Evolutionary conservation across 2,797 vertebrate genomes (phyloP).

Genomic region (Macropodus opercularis): DNA sequence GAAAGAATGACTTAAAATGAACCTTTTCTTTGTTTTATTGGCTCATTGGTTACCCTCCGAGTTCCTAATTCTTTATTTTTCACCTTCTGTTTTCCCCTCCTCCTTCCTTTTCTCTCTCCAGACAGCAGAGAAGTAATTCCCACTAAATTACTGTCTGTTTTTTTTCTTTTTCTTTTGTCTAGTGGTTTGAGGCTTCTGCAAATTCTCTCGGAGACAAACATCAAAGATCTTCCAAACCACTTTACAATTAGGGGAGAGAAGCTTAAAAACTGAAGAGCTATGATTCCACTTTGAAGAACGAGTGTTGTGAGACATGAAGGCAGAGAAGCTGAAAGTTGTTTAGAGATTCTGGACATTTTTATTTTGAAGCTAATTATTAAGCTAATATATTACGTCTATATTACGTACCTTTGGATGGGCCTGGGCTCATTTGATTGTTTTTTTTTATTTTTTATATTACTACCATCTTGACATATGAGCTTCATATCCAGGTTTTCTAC

Average conservation of each 20-base stretch:
- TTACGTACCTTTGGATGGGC: slow-evolving; percentile 33
- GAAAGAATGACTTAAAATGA: neutral
- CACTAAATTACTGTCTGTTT: slow-evolving; percentile 58
- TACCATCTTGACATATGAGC: slow-evolving; percentile 5
- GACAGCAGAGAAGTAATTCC: slow-evolving; percentile 45
- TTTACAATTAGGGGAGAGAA: slow-evolving; percentile 68
- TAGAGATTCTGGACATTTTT: slow-evolving; percentile 42
- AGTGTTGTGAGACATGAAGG: slow-evolving; percentile 36
- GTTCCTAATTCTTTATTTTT: neutral
- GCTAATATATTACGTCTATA: slow-evolving; percentile 44
- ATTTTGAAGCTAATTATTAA: slow-evolving; percentile 56
- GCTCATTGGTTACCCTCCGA: neutral
- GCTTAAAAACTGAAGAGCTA: slow-evolving; percentile 62
- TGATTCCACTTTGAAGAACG: slow-evolving; percentile 63
- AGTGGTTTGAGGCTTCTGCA: slow-evolving; percentile 59
- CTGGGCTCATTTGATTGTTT: slow-evolving; percentile 30
- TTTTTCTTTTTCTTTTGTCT: slow-evolving; percentile 52
- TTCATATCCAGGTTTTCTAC: slow-evolving; percentile 33
- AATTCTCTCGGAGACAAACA: slow-evolving; percentile 73
- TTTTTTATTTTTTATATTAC: slow-evolving; percentile 36
- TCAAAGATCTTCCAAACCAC: slow-evolving; percentile 74
- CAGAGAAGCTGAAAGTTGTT: slow-evolving; percentile 44
- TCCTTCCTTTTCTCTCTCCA: slow-evolving; percentile 18
- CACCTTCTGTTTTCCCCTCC: neutral
- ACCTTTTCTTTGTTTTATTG: slow-evolving; percentile 1